These are phyloP conservation scores for Porites evermanni DNA, from an alignment of 92 coral and sea anemone genomes.

Conservation along the genomic window DNA sequence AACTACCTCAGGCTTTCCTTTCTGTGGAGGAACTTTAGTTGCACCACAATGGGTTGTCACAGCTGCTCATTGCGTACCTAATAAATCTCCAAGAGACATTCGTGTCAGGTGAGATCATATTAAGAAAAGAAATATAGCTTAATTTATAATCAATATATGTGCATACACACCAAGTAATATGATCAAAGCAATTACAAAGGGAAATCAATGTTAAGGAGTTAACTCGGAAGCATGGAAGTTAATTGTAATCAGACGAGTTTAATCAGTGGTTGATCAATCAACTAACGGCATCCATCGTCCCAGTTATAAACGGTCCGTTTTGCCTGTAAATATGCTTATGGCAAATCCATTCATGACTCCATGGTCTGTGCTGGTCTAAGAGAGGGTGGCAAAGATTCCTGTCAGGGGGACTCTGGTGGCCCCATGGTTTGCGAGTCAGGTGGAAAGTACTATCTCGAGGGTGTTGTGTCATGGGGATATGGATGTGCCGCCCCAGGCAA, in stretches of 20 bases:
- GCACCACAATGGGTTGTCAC: slow-evolving; percentile 65
- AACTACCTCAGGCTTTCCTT: slow-evolving; percentile 29
- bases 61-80: slow-evolving; percentile 56
- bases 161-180: too few species aligned
- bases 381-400: slow-evolving; percentile 65
- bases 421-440: slow-evolving; percentile 72
- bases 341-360: slow-evolving; percentile 55
- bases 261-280: too few species aligned
- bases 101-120: slow-evolving; percentile 25
- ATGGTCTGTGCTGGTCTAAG: slow-evolving; percentile 79
- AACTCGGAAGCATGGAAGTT: too few species aligned
- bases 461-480: slow-evolving; percentile 65
- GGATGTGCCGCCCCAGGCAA: slow-evolving; percentile 67
- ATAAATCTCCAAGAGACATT: slow-evolving; percentile 24
- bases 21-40: slow-evolving; percentile 68
- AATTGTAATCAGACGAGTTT: too few species aligned
- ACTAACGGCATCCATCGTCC: not conserved
- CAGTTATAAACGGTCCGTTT: too few species aligned
- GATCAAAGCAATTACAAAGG: too few species aligned
- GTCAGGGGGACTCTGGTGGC: slow-evolving; percentile 77
- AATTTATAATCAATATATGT: too few species aligned
- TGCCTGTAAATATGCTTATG: slow-evolving; percentile 10
- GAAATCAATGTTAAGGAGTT: too few species aligned
- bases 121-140: too few species aligned
- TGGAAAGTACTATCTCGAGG: slow-evolving; percentile 63